A percentile compares a stretch with the other conserved stretches of the same genome.
Conservation (phyloP, 2,797 vertebrate species). For the Coreius guichenoti region DNA sequence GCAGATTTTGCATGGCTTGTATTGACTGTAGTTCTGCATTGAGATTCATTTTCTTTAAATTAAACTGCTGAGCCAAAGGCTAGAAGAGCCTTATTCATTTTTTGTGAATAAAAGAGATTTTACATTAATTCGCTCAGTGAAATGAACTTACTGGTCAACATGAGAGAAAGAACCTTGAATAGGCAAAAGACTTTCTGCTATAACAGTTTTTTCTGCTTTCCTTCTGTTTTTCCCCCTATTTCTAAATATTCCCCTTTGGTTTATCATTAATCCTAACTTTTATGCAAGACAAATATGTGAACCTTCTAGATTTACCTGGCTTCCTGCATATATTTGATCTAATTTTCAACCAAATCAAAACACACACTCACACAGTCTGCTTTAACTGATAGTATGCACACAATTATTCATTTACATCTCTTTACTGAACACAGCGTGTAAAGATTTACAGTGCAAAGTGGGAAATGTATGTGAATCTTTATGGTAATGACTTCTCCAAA, state of each 20-base stretch:
- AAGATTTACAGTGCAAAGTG: background rate
- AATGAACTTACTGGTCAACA: background rate
- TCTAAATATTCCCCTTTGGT: background rate
- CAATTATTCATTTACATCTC: background rate
- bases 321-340: background rate
- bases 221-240: background rate
- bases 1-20: background rate
- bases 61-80: background rate
- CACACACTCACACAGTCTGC: background rate
- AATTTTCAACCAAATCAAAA: background rate
- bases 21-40: background rate
- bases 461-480: background rate
- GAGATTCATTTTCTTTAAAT: background rate
- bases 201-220: background rate
- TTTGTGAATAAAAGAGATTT: slow-evolving; percentile 19
- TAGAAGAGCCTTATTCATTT: background rate
- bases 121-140: background rate
- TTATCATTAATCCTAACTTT: background rate
- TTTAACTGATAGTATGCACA: background rate
- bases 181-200: background rate
- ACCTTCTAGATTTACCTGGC: background rate
- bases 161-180: background rate
- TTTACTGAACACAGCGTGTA: too few species aligned
- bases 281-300: background rate
- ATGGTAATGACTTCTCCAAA: background rate